Percentiles rank a stretch among this genome's conserved stretches.
Conservation (phyloP, 2,113 vertebrate species). For the Eretmochelys imbricata region DNA sequence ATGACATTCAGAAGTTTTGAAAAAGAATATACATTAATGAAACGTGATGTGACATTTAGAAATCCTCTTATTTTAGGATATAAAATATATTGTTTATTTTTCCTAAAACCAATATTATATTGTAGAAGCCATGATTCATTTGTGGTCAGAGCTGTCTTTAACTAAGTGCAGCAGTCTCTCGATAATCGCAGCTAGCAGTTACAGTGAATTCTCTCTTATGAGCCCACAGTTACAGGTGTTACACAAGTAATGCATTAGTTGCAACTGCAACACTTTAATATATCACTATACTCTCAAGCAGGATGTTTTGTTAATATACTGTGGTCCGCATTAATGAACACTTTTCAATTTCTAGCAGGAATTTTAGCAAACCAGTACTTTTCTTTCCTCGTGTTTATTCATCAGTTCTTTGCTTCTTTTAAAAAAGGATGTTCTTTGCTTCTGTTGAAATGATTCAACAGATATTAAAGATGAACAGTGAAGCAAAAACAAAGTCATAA, state of each 20-base stretch:
- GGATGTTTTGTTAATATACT: background rate
- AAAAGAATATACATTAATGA: constrained; percentile 8
- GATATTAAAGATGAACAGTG: background rate
- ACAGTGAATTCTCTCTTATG: background rate
- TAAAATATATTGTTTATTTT: background rate
- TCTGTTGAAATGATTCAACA: background rate
- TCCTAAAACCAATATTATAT: background rate
- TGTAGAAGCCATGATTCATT: background rate
- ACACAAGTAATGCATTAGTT: background rate
- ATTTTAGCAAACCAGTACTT: background rate
- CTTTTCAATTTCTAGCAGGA: background rate
- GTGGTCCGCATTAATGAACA: background rate
- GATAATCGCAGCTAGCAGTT: background rate
- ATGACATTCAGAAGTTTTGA: background rate
- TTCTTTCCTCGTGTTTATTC: background rate
- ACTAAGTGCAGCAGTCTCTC: background rate
- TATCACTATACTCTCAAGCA: background rate
- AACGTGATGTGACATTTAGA: constrained; percentile 23
- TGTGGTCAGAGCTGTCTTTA: background rate
- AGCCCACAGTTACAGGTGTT: background rate
- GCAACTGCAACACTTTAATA: background rate
- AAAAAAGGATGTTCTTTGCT: background rate
- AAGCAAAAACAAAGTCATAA: background rate
- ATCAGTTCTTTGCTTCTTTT: background rate
- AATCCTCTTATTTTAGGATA: background rate